phyloP scores from a whole-genome alignment of 2,113 vertebrate genomes.

The Bettongia penicillata region DNA sequence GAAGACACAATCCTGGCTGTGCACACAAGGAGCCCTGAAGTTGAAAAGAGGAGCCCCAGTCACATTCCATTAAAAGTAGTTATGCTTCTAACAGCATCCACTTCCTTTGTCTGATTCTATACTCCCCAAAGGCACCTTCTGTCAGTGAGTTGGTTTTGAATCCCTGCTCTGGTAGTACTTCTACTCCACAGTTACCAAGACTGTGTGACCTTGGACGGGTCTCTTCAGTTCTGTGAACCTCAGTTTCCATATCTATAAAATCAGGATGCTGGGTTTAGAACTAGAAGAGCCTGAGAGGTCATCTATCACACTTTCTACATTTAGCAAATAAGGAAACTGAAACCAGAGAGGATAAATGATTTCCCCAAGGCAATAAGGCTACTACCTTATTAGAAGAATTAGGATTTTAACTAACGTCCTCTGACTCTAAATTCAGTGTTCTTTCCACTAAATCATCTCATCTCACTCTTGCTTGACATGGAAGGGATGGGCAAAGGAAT shows the following conservation, averaged over 20 bases:
- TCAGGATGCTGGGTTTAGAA: neutral
- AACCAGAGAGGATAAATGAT: neutral
- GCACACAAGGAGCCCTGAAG: neutral
- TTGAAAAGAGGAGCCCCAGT: neutral
- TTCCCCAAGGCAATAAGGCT: neutral
- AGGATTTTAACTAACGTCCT: neutral
- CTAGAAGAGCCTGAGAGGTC: neutral
- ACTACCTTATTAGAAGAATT: neutral
- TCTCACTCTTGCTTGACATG: neutral
- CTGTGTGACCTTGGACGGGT: neutral
- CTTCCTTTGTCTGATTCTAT: neutral
- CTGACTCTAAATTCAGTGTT: neutral
- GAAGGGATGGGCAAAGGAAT: neutral
- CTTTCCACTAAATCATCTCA: neutral
- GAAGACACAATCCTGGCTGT: neutral
- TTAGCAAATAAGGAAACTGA: neutral
- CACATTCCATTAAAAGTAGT: neutral
- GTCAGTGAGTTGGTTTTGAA: neutral
- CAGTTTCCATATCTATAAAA: neutral
- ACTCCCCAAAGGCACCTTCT: neutral
- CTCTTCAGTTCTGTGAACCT: neutral
- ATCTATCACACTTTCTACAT: neutral
- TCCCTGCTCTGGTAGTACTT: neutral
- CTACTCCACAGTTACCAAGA: neutral
- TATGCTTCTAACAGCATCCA: neutral